Base-by-base conservation (phyloP, 2,888 invertebrate genomes). In the Hetaerina titia region DNA sequence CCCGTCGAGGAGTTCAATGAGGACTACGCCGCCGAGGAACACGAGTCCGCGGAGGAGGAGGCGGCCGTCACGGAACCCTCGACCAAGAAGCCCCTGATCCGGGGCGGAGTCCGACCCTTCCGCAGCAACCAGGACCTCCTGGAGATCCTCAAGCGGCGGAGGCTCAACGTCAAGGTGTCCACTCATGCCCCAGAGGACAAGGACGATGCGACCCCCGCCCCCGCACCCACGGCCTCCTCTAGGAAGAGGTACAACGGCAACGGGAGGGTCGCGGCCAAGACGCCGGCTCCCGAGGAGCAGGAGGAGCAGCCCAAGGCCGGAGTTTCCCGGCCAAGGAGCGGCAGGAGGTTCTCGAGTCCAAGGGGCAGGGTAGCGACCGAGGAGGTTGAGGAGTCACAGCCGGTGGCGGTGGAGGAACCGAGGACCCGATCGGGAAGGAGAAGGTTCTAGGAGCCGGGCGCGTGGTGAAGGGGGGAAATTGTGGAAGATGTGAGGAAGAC, bases 81-180 rank as follows among this genome's bases (percentile, higher is more conserved):
- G 56, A 92, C 92, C 69, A 92, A 92, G 57, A 92, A 92, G 56
- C 92, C 92, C 17, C 56, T 92, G 56, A 22, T 92, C 69, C 69
- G 92, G 22, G 96, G 96, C 17, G 95, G 95, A 5, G 95, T 96
- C 4, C 95, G 96, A 19, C 96, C 96, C 8, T 96, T 96, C 95
- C 95, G 96, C 13, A 96, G 96, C 95, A 96, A 96, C 95, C 95
- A 95, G 87, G 96, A 96, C 81, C 95, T 96, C 31, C 95, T 96
- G n/a, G 96, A 96, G 95, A 95, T 95, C 19, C 95, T 96, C 87
- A 96, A 96, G 95, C 95, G 96, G 64, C 88, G 96, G 60, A 92
- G 96, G 89, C 95, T 95, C n/a, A 92, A 92, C 92, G 56, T 57
- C 74, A 64, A 69, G 57, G 92, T 92, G 56, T 92, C 92, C 56